A percentile compares a stretch with the other conserved stretches of the same genome.
phyloP scores from a whole-genome alignment of 2,888 invertebrate genomes.

The Tipula confusa region DNA sequence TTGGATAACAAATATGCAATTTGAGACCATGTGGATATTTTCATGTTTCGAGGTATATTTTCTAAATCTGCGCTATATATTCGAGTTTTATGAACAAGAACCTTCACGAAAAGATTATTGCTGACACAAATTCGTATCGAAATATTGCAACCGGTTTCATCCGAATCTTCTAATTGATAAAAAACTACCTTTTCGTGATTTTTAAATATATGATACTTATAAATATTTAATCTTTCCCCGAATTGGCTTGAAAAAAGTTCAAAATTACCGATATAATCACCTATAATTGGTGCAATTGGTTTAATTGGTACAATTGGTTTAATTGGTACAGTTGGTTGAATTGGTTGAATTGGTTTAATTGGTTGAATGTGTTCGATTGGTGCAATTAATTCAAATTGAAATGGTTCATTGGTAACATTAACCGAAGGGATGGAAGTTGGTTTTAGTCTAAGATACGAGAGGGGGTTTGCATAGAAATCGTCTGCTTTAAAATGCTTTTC shows the following conservation, averaged over 20 bases:
- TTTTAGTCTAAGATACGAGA: neutral
- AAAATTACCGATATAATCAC: neutral
- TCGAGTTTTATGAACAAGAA: neutral
- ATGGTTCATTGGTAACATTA: no score
- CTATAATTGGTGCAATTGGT: no score
- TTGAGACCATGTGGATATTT: conserved; percentile 8
- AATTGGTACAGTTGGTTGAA: neutral
- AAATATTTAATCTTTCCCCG: neutral
- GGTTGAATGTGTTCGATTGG: no score
- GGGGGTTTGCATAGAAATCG: neutral
- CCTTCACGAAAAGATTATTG: neutral
- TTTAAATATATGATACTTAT: neutral
- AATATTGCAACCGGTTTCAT: neutral
- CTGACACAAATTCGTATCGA: neutral
- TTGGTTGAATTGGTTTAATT: no score
- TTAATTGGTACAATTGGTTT: neutral
- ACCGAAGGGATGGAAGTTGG: neutral
- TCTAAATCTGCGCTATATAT: neutral
- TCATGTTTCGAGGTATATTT: neutral
- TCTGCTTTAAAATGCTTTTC: neutral
- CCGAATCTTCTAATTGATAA: neutral
- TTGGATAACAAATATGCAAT: neutral
- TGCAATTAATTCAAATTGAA: no score
- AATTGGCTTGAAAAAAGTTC: neutral
- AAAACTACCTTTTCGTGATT: neutral